Base-by-base conservation (phyloP, 2,888 invertebrate species). In the Frankliniella intonsa region DNA sequence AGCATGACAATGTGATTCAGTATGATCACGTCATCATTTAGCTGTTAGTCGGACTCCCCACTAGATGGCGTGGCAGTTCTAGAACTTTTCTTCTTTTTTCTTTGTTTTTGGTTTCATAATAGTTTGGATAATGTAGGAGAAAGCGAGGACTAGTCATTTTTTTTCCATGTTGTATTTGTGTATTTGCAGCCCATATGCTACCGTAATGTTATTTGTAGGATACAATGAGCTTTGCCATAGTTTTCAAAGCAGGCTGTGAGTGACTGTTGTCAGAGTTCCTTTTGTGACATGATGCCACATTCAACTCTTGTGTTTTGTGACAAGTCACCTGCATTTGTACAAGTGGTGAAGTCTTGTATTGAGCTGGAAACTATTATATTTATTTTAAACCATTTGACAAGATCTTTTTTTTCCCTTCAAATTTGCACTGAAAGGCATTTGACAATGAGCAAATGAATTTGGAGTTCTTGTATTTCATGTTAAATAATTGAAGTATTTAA, bases 361-460 rank as follows among this genome's bases (percentile, higher is more conserved):
- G 69, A 76, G 69, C 69, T 76, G 69, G 69, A 76, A 76, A 76
- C 69, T 76, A 76, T 76, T 76, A 76, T 76, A 76, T 76, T 76
- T 76, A 76, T 76, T 76, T 76, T 76, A 76, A 76, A 76, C 22
- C 69, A n/a, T 76, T 25, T 25, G 69, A 76, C 69, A 76, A 76
- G 69, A 76, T 76, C 69, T 76, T 76, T 76, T 69, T 22, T 76
- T 76, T 76, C 25, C 69, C 69, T 76, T 76, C 25, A 10, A 25
- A 25, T 25, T 11, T 76, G 69, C 69, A 76, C 69, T 76, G 22
- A 12, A 25, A 76, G 69, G 69, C 69, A 76, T 76, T 76, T 22
- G 69, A 22, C 69, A n/a, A n/a, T 25, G 25, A 25, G 69, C 69
- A 76, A 25, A 76, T 76, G 69, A 76, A 76, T 76, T 76, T 76